Evolutionary conservation across 2,888 invertebrate genomes (phyloP).

Genomic region (Platycnemis pennipes): DNA sequence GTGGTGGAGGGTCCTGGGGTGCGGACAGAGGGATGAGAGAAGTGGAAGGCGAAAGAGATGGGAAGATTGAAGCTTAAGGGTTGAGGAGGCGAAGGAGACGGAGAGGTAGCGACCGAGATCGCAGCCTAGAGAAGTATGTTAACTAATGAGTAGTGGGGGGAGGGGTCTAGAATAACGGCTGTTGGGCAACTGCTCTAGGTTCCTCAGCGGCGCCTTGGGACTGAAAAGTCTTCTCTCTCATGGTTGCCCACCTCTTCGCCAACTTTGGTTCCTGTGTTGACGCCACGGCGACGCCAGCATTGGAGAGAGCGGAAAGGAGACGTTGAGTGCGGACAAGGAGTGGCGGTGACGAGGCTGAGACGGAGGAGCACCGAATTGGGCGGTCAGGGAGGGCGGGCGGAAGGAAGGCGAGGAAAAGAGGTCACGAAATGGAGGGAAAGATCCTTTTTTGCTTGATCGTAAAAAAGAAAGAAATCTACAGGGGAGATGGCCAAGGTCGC

Average conservation of each 20-base stretch:
- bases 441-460: background rate
- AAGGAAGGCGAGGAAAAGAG: background rate
- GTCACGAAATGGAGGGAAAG: background rate
- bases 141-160: constrained; percentile 59
- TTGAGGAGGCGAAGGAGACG: background rate
- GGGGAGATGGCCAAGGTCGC: background rate
- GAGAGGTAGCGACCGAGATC: background rate
- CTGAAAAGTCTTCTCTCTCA: background rate
- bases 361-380: background rate
- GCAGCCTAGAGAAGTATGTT: constrained; percentile 33
- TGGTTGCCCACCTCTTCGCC: background rate
- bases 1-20: background rate
- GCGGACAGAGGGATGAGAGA: background rate
- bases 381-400: background rate
- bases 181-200: constrained; percentile 51
- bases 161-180: constrained; percentile 40
- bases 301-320: background rate
- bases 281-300: constrained; percentile 7
- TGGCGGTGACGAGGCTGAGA: background rate
- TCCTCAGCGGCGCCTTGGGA: constrained; percentile 35
- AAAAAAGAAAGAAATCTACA: background rate
- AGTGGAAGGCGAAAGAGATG: background rate
- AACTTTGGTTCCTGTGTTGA: constrained; percentile 18
- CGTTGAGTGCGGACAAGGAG: background rate
- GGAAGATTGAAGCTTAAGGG: background rate